Evolutionary conservation across 2,888 invertebrate species (phyloP).

Genomic region (Pinctada fucata): DNA sequence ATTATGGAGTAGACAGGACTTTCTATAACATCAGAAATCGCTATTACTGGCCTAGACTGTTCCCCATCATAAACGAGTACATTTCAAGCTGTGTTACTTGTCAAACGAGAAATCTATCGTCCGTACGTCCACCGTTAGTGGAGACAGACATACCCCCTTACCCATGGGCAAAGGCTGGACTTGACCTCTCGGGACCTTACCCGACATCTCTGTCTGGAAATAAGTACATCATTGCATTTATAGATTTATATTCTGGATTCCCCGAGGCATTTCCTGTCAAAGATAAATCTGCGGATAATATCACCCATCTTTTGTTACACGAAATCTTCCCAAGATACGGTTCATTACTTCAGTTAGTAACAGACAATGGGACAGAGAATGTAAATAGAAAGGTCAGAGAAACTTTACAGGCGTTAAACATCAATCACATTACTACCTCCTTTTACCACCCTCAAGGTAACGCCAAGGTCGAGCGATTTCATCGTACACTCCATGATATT

Average conservation of each 20-base stretch:
- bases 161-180: constrained; percentile 39
- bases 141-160: constrained; percentile 44
- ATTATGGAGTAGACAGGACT: constrained; percentile 36
- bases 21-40: constrained; percentile 36
- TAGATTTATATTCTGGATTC: constrained; percentile 24
- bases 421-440: constrained; percentile 42
- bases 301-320: constrained; percentile 32
- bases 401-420: constrained; percentile 33
- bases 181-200: constrained; percentile 40
- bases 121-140: constrained; percentile 31
- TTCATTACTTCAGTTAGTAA: constrained; percentile 22
- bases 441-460: constrained; percentile 40
- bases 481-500: constrained; percentile 26
- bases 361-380: constrained; percentile 38
- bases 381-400: constrained; percentile 24
- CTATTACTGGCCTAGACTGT: constrained; percentile 37
- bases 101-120: constrained; percentile 28
- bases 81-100: constrained; percentile 26
- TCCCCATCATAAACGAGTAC: constrained; percentile 17
- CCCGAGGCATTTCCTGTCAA: constrained; percentile 37
- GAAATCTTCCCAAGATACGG: constrained; percentile 30
- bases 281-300: constrained; percentile 35
- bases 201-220: constrained; percentile 35
- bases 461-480: constrained; percentile 22
- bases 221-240: constrained; percentile 25